Evolutionary conservation across 2,888 invertebrate species (phyloP), one percentile per base, ranked within the genome.

Genomic region (Lasioglossum pauxillum): DNA sequence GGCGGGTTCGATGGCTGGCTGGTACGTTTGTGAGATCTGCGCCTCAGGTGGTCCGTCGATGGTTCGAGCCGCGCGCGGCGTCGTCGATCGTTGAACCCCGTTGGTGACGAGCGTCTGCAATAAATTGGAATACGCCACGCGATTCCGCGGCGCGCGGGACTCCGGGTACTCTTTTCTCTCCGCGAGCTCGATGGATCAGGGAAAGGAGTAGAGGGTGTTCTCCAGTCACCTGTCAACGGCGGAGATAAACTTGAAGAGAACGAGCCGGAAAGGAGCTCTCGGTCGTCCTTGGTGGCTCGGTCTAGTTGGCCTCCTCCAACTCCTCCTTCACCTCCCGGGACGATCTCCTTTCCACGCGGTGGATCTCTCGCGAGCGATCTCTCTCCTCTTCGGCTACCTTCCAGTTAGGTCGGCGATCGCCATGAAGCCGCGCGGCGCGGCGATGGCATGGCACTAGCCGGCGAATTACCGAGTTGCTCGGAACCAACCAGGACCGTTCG

Each of bases 101-200:
- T n/a, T 77, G 31, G 71, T 83, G 90, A 88, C 86, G 84, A 90
- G 85, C 83, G 86, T 84, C 87, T 80, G 92, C 91, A 91, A 92
- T 92, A 92, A 92, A 92, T 92, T 92, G 92, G 92, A 92, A 91
- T 92, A 91, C 91, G 89, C 88, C 88, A 87, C 89, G 86, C 86
- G 88, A 85, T 90, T 87, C 86, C 81, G 78, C 23, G 64, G 76
- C 27, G 78, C 73, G 38, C 72, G 35, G 41, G n/a, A n/a, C n/a
- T 57, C 8, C 10, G 31, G 1, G n/a, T 57, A 57, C n/a, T 23
- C 57, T n/a, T 57, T 57, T 57, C 57, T 72, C 57, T 10, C 41
- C 23, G 71, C 23, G 38, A n/a, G 41, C 41, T 3, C 12, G 31
- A 35, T 35, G 83, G 86, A 87, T 85, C 71, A 75, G 81, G 75